Conservation (phyloP, 2,888 invertebrate species). For the Sarcophaga subvicina region DNA sequence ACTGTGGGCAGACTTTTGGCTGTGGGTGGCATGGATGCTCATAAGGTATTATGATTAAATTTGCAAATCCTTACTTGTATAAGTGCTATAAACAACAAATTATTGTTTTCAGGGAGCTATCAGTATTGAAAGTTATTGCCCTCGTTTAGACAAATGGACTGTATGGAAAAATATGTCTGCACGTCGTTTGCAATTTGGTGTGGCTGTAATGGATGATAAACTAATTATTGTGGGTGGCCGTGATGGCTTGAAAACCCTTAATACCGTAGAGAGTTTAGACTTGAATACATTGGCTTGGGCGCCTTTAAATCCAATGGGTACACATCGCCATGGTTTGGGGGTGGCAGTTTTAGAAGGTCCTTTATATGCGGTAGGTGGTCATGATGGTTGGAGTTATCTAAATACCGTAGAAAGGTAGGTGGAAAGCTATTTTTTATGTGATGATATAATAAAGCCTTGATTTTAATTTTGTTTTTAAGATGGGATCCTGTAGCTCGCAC, state of each 20-base stretch:
- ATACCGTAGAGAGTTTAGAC: slow-evolving; percentile 94
- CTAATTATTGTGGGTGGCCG: slow-evolving; percentile 94
- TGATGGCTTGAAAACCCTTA: slow-evolving; percentile 96
- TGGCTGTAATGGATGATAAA: slow-evolving; percentile 91
- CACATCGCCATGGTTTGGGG: slow-evolving; percentile 91
- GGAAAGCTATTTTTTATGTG: background rate
- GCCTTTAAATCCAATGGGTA: slow-evolving; percentile 92
- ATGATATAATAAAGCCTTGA: background rate
- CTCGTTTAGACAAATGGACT: slow-evolving; percentile 80
- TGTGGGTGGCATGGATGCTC: slow-evolving; percentile 96
- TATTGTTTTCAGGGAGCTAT: slow-evolving; percentile 85
- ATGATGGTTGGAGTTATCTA: slow-evolving; percentile 93
- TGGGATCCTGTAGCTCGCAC: slow-evolving; percentile 94
- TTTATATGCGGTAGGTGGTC: slow-evolving; percentile 96
- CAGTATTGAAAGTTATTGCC: slow-evolving; percentile 92
- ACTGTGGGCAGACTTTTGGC: slow-evolving; percentile 94
- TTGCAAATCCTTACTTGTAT: background rate
- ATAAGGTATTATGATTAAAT: slow-evolving; percentile 83
- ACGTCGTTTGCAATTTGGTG: slow-evolving; percentile 93
- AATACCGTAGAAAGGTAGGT: slow-evolving; percentile 92
- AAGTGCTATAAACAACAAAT: background rate
- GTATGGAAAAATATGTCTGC: slow-evolving; percentile 81
- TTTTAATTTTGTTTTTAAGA: slow-evolving; percentile 78
- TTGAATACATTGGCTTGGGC: slow-evolving; percentile 91
- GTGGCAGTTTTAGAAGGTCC: slow-evolving; percentile 90